Conservation (phyloP, 1,140 invertebrate species). For the Pinna nobilis region DNA sequence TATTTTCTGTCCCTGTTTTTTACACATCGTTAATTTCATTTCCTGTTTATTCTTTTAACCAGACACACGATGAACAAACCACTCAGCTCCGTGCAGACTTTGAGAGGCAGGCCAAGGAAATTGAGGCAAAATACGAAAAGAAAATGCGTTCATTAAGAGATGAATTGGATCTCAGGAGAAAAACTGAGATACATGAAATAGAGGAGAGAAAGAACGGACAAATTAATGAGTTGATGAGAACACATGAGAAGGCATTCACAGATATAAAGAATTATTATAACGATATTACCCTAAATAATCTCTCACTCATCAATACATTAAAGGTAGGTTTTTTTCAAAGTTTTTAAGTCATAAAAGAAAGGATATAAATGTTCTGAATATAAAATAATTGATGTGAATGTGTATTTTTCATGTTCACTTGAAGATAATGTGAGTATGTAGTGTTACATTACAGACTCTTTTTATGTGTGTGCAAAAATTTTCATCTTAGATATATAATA, state of each 20-base stretch:
- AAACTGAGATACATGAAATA: slow-evolving; percentile 83
- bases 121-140: slow-evolving; percentile 88
- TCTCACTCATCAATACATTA: slow-evolving; percentile 86
- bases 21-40: neutral
- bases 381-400: no score
- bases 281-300: slow-evolving; percentile 93
- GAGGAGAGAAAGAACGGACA: slow-evolving; percentile 93
- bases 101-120: slow-evolving; percentile 84
- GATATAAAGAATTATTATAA: slow-evolving; percentile 96
- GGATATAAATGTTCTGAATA: no score
- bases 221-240: slow-evolving; percentile 85
- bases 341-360: no score
- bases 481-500: no score
- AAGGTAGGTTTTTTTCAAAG: slow-evolving; percentile 79
- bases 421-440: no score
- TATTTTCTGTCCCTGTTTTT: no score
- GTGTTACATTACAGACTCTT: no score
- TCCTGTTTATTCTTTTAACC: slow-evolving; percentile 35
- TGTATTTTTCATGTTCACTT: no score
- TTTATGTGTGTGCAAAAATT: no score
- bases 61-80: slow-evolving; percentile 80
- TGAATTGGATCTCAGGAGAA: slow-evolving; percentile 84
- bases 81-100: slow-evolving; percentile 83
- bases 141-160: slow-evolving; percentile 84
- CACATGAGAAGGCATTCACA: slow-evolving; percentile 88